Base-by-base conservation (phyloP, 2,113 vertebrate genomes). In the Larimichthys polyactis region DNA sequence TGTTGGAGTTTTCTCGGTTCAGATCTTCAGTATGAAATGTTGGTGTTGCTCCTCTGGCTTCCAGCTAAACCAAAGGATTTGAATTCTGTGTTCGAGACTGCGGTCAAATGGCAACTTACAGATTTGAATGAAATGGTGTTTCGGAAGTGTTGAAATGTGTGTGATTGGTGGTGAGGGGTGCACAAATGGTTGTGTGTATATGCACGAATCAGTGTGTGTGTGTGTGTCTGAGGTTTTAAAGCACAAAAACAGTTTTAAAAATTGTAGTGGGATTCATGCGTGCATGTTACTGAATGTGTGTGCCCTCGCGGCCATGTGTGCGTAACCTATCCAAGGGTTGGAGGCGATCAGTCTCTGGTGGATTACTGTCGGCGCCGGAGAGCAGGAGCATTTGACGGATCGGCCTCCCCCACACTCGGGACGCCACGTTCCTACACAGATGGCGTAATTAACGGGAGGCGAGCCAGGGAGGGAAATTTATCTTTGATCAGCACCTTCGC, bases 401-500 rank as follows among this genome's bases (percentile, higher is more conserved):
- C 96, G 96, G 59, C 87, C 86, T 76, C 91, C 89, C 91, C 87
- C 83, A 83, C 84, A 40, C 79, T 82, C 79, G 76, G 87, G 86
- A 92, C 76, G 78, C 81, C 29, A 68, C 91, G 90, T 92, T 93
- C 92, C 97, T 95, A 97, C 97, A 97, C 98, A 99, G 98, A 99
- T 99, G 98, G 98, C 96, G 96, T 98, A 98, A 99, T 98, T 99
- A 99, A 97, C 96, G 96, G 96, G 97, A 97, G 96, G 96, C 96
- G 96, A 98, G 96, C 96, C 97, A 94, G 96, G 97, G 96, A 97
- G 96, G 97, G 96, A 97, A 97, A 98, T 98, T 97, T 97, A 97
- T 99, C 98, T 99, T 98, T 99, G 98, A 99, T 99, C 98, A 99
- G 97, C 97, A 98, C 97, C 97, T 99, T 97, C 96, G 96, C 94